Percentiles rank a stretch among this genome's conserved stretches.
phyloP scores from a whole-genome alignment of 2,888 invertebrate species.

The Schizaphis graminum region DNA sequence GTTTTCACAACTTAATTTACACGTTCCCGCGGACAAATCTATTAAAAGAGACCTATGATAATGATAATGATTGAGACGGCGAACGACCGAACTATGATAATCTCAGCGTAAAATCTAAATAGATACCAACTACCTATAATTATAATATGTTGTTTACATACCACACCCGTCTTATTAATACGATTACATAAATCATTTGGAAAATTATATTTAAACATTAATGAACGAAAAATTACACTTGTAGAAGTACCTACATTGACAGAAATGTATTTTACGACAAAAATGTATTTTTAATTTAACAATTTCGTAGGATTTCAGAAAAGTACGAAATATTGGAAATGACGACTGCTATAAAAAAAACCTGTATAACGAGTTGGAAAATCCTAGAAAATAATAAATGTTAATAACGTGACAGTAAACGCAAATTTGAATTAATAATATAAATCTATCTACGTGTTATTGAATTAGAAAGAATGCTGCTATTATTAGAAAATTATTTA shows the following conservation, averaged over 20 bases:
- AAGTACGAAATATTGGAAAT: slow-evolving; percentile 16
- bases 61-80: background rate
- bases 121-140: no score
- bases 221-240: background rate
- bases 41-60: background rate
- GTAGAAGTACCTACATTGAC: background rate
- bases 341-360: background rate
- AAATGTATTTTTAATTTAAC: background rate
- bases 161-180: background rate
- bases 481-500: slow-evolving; percentile 41
- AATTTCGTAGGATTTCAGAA: background rate
- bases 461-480: background rate
- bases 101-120: background rate
- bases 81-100: background rate
- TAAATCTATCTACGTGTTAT: background rate
- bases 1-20: background rate
- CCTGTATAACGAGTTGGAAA: slow-evolving; percentile 29
- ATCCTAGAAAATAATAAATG: slow-evolving; percentile 18
- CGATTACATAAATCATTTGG: slow-evolving; percentile 4
- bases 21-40: background rate
- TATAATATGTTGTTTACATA: background rate
- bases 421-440: background rate
- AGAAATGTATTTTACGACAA: slow-evolving; percentile 15
- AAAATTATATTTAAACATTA: slow-evolving; percentile 7
- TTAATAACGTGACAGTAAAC: background rate